Percentiles rank a stretch among this genome's conserved stretches.
phyloP scores from a whole-genome alignment of 2,113 vertebrate genomes.

The Anguilla japonica region DNA sequence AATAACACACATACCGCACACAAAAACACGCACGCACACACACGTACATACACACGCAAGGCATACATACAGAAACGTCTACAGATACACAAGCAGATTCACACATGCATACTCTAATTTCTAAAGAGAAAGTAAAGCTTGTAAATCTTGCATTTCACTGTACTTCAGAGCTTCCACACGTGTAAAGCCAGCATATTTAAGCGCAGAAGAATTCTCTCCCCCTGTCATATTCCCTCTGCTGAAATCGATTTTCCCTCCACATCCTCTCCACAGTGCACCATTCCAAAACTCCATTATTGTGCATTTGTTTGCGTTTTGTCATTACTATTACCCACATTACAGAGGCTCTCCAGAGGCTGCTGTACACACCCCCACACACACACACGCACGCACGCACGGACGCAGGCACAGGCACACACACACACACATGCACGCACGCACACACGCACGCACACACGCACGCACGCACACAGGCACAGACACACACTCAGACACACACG shows the following conservation, averaged over 20 bases:
- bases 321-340: neutral
- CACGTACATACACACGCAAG: no score
- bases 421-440: neutral
- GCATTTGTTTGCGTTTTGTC: neutral
- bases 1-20: no score
- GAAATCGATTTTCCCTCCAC: neutral
- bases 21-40: no score
- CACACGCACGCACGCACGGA: neutral
- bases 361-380: neutral
- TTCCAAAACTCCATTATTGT: neutral
- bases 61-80: no score
- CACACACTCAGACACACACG: neutral
- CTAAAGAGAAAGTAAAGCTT: no score
- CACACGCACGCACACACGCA: neutral
- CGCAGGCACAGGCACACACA: neutral
- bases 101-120: no score
- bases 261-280: neutral
- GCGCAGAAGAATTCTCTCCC: neutral
- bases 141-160: neutral
- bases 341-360: neutral
- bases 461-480: neutral
- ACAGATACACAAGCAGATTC: no score
- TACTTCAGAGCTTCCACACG: neutral
- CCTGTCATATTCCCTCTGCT: neutral
- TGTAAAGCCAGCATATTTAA: neutral